Percentiles rank a stretch among this genome's conserved stretches.
phyloP scores from a whole-genome alignment of 2,888 invertebrate species.

The Tryphoninae sp. region DNA sequence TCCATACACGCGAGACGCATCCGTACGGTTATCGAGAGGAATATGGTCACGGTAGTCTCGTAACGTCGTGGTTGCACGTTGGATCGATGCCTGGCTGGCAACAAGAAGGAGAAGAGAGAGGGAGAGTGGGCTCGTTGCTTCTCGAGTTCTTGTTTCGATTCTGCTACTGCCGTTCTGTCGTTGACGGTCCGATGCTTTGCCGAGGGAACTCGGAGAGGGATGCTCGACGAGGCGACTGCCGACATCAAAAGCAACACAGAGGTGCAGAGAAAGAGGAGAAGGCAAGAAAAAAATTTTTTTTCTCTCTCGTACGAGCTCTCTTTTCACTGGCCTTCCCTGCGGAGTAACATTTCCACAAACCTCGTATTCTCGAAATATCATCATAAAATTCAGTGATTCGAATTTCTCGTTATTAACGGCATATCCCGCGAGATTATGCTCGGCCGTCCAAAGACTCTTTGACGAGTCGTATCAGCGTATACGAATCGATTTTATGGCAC shows the following conservation, averaged over 20 bases:
- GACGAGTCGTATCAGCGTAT: background rate
- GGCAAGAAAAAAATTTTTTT: background rate
- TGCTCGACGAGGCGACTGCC: background rate
- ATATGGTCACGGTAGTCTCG: slow-evolving; percentile 68
- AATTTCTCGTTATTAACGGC: background rate
- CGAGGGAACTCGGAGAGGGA: background rate
- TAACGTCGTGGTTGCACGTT: slow-evolving; percentile 69
- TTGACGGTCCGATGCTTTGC: slow-evolving; percentile 3
- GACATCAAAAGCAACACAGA: slow-evolving; percentile 12
- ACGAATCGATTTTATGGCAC: background rate
- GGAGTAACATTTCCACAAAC: background rate
- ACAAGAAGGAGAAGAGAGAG: slow-evolving; percentile 72
- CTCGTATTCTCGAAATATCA: background rate
- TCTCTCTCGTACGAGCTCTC: background rate
- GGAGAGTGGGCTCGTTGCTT: slow-evolving; percentile 60
- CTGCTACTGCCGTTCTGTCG: background rate
- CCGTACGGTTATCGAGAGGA: background rate
- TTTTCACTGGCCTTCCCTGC: background rate
- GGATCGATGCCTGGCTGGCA: slow-evolving; percentile 79
- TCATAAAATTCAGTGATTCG: background rate
- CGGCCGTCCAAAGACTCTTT: too few relatives aligned
- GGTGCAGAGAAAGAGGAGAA: background rate
- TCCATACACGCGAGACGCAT: background rate
- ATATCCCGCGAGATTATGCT: too few relatives aligned
- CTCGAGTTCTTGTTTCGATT: slow-evolving; percentile 50